Conservation (phyloP, 2,113 vertebrate species). For the Synodontis membranacea region DNA sequence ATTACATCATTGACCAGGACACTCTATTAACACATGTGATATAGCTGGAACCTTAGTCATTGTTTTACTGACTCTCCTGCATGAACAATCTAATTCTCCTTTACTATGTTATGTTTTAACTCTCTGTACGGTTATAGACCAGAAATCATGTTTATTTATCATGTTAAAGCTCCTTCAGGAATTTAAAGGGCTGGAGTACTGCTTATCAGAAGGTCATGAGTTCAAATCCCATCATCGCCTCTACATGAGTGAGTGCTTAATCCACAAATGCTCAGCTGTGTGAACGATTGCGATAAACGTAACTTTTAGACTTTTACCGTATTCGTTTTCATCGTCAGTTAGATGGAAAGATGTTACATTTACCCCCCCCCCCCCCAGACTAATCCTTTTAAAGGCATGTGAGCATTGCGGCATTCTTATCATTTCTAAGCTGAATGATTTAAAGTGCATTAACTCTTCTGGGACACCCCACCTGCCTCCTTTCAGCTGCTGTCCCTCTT, state of each 20-base stretch:
- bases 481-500: conserved; percentile 5
- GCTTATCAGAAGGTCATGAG: too few relatives aligned
- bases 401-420: neutral
- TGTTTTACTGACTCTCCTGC: neutral
- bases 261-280: too few relatives aligned
- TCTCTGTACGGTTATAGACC: too few relatives aligned
- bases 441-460: neutral
- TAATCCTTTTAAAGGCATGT: neutral
- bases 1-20: neutral
- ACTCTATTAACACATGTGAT: neutral
- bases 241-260: too few relatives aligned
- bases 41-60: neutral
- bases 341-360: neutral
- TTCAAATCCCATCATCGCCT: too few relatives aligned
- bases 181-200: too few relatives aligned
- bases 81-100: neutral
- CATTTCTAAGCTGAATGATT: neutral
- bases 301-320: neutral
- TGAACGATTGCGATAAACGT: too few relatives aligned
- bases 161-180: too few relatives aligned
- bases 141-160: too few relatives aligned
- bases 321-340: neutral
- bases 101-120: too few relatives aligned
- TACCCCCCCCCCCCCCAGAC: neutral
- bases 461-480: neutral